phyloP scores from a whole-genome alignment of 1,140 invertebrate genomes.

The Drosophila dunni region DNA sequence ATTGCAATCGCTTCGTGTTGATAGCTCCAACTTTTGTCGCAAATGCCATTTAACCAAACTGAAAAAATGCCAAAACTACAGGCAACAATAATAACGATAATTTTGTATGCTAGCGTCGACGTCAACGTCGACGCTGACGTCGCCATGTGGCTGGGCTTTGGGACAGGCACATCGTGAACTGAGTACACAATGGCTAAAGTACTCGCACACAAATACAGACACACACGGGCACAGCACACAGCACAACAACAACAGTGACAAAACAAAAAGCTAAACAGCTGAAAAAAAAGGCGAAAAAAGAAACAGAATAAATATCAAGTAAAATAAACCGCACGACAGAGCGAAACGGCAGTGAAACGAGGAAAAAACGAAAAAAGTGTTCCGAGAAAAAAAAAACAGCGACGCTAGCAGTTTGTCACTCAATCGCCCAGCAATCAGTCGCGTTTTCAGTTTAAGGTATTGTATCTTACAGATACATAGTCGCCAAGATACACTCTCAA shows the following conservation, averaged over 20 bases:
- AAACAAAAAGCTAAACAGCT: conserved; percentile 34
- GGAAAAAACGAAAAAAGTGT: too few species aligned
- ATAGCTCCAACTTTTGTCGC: conserved; percentile 39
- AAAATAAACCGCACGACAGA: conserved; percentile 72
- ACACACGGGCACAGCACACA: conserved; percentile 22
- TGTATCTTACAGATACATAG: conserved; percentile 62
- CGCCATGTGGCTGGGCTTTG: conserved; percentile 47
- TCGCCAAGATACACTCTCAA: conserved; percentile 16
- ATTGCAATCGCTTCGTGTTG: conserved; percentile 19
- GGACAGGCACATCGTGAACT: conserved; percentile 67
- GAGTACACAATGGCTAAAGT: conserved; percentile 81
- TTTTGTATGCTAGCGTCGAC: conserved; percentile 36
- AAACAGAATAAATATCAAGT: conserved; percentile 48
- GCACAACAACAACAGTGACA: conserved; percentile 27
- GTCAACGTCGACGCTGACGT: conserved; percentile 44
- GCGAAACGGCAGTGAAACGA: conserved; percentile 54
- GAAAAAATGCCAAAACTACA: conserved; percentile 48
- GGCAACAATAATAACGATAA: conserved; percentile 51
- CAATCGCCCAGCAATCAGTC: conserved; percentile 79
- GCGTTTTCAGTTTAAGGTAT: conserved; percentile 36
- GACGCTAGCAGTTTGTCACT: conserved; percentile 78
- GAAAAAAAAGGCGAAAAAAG: conserved; percentile 21
- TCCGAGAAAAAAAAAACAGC: conserved; percentile 49
- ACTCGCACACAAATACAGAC: conserved; percentile 53
- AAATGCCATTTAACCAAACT: conserved; percentile 47